Percentiles rank a stretch among this genome's conserved stretches.
These are phyloP conservation scores for Campoletis sonorensis DNA, from an alignment of 1,140 invertebrate species.

Conservation along the genomic window DNA sequence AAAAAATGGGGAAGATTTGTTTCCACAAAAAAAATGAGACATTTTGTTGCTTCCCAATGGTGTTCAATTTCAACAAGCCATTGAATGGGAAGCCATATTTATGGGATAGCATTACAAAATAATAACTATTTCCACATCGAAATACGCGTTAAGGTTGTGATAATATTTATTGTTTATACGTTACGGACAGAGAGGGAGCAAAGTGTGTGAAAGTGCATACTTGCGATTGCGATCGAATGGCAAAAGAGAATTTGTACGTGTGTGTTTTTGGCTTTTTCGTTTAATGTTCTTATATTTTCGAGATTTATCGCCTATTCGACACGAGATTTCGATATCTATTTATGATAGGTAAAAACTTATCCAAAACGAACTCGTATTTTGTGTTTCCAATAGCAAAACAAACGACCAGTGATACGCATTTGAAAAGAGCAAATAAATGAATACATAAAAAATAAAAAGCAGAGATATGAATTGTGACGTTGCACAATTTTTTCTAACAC, in stretches of 20 bases:
- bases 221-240: background rate
- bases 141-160: constrained; percentile 47
- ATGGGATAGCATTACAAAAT: constrained; percentile 2
- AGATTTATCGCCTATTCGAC: too few relatives aligned
- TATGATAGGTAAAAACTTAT: background rate
- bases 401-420: too few relatives aligned
- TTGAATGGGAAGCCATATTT: background rate
- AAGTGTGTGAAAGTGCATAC: constrained; percentile 1
- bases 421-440: too few relatives aligned
- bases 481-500: too few relatives aligned
- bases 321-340: background rate
- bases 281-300: background rate
- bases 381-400: too few relatives aligned
- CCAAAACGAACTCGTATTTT: too few relatives aligned
- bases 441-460: too few relatives aligned
- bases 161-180: constrained; percentile 49
- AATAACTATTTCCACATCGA: constrained; percentile 8
- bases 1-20: too few relatives aligned
- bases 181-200: constrained; percentile 33
- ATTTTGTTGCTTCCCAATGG: too few relatives aligned
- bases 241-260: background rate
- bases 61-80: too few relatives aligned
- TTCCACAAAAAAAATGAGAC: too few relatives aligned
- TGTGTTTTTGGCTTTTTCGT: background rate
- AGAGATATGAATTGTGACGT: too few relatives aligned